Evolutionary conservation across 2,113 vertebrate genomes (phyloP).

Genomic region (Climacteris rufus): DNA sequence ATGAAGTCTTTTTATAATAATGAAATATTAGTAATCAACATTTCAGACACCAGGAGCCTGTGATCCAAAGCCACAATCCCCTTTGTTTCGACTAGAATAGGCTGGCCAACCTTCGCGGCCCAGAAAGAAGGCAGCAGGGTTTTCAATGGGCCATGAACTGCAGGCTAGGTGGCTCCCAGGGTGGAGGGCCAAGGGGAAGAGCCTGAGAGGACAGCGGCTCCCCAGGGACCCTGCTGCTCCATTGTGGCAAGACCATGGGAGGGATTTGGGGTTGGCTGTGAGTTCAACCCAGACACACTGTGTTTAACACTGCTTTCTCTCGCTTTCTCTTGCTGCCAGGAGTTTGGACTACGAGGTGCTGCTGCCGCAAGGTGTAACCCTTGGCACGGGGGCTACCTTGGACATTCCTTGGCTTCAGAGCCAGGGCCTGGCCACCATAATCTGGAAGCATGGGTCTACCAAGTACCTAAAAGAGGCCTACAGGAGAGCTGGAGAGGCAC

Average conservation of each 20-base stretch:
- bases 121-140: neutral
- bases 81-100: conserved; percentile 22
- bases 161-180: conserved; percentile 5
- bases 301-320: neutral
- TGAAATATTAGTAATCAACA: neutral
- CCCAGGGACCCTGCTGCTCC: neutral
- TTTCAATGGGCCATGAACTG: neutral
- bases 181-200: neutral
- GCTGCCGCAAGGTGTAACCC: fast-evolving
- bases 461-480: neutral
- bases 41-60: neutral
- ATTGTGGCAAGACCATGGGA: neutral
- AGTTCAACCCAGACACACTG: neutral
- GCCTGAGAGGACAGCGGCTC: neutral
- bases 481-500: neutral
- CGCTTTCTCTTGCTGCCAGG: neutral
- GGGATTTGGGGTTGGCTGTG: neutral
- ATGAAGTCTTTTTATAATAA: neutral
- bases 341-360: neutral
- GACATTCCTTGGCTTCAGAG: neutral
- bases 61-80: neutral
- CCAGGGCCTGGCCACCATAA: neutral
- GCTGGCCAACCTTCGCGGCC: neutral
- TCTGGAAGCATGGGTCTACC: neutral
- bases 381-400: neutral